Evolutionary conservation across 2,113 vertebrate genomes (phyloP), one percentile per base, ranked within the genome.

Genomic region (Callipepla californica): DNA sequence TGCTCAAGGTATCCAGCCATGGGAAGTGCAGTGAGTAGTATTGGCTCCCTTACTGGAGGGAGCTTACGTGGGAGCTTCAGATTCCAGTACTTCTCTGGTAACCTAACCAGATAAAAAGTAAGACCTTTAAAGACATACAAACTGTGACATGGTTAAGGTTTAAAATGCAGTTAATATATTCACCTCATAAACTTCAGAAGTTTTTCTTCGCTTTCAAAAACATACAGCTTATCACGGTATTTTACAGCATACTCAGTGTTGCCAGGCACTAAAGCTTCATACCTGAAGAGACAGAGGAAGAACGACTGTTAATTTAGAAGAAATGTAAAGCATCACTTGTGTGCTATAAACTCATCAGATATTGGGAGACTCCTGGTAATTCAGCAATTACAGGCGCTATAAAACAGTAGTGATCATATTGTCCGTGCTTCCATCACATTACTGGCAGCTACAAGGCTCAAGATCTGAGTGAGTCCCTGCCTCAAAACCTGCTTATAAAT

Each of bases 1-100:
- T 99, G 99, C 96, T 99, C 99, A 93, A 99, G 96, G 95, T 99
- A 99, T 94, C 99, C 99, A 92, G 98, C 80, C 47, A 98, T 97
- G 83, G 99, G 99, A 83, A 99, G 98, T 55, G 98, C 98, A 30
- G 98, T 98, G 85, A 99, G 97, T 25, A 88, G 40, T n/a, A 99
- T 68, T 30, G 99, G 98, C 26, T 98, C 98, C 94, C 97, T 98
- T 79, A 98, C 75, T 9, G 99, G 99, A 76, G 99, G 99, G 47
- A 99, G 97, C 97, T 99, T 99, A 77, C 36, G 23, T 23, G 99
- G 99, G 83, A 99, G 98, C 89, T 97, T 98, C 93, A 98, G 98
- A 84, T 98, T 93, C 96, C 98, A 98, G 82, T 99, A 99, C 63
- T 95, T 97, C 93, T 98, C 96, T 92, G 99, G 99, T 76, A 87